phyloP scores from a whole-genome alignment of 2,888 invertebrate species.

The Brachycybe producta region DNA sequence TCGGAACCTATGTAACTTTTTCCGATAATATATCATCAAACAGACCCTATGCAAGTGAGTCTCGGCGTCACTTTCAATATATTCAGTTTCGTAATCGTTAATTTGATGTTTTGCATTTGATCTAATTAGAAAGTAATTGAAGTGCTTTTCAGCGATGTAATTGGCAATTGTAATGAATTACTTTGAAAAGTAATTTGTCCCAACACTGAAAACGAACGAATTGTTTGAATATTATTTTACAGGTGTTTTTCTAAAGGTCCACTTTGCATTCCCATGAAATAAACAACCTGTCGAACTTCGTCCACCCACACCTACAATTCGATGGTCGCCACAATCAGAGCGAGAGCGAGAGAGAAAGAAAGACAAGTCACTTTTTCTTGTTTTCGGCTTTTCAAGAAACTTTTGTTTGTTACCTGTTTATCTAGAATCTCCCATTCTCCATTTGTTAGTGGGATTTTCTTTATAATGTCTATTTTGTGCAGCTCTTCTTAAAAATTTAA shows the following conservation, averaged over 20 bases:
- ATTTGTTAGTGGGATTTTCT: constrained; percentile 27
- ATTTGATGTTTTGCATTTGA: too few relatives aligned
- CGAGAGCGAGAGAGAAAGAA: not conserved
- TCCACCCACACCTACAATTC: constrained; percentile 63
- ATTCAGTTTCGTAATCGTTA: too few relatives aligned
- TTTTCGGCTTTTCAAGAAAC: not conserved
- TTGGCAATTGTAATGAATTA: too few relatives aligned
- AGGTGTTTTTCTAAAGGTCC: constrained; percentile 84
- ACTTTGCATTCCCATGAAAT: constrained; percentile 81
- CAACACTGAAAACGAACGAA: too few relatives aligned
- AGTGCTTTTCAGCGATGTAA: too few relatives aligned
- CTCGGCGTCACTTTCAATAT: too few relatives aligned
- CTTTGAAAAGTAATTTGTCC: too few relatives aligned
- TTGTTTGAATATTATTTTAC: too few relatives aligned
- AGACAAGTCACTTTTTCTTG: not conserved
- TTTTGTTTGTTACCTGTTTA: constrained; percentile 28
- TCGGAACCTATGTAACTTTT: too few relatives aligned
- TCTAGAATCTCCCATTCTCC: constrained; percentile 36
- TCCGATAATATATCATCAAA: not conserved
- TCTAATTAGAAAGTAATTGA: too few relatives aligned
- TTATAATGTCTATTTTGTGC: constrained; percentile 4
- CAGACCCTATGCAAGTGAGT: too few relatives aligned
- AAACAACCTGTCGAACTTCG: constrained; percentile 59
- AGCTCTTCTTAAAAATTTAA: not conserved
- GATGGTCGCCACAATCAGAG: not conserved